Evolutionary conservation across 2,797 vertebrate genomes (phyloP).

Genomic region (Argentina silus): DNA sequence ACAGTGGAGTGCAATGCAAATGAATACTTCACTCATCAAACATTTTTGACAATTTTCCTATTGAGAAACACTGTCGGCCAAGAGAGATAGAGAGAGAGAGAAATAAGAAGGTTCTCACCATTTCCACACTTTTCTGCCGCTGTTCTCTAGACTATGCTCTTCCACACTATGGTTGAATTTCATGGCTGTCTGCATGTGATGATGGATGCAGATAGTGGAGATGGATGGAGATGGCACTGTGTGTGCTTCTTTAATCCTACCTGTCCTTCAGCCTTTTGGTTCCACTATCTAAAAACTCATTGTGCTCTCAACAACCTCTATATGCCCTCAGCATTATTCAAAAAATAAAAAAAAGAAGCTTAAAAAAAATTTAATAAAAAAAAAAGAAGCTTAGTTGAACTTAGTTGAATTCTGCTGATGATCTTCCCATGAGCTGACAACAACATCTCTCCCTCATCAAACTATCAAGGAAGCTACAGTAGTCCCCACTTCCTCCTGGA

Average conservation of each 20-base stretch:
- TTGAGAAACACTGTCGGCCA: neutral
- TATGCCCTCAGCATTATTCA: constrained; percentile 1
- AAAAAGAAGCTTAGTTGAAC: neutral
- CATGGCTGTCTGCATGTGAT: constrained; percentile 74
- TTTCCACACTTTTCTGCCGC: constrained; percentile 69
- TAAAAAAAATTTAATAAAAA: neutral
- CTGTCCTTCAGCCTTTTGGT: neutral
- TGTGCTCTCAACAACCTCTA: constrained; percentile 36
- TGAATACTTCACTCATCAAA: neutral
- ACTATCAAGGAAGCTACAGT: neutral
- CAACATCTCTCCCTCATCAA: neutral
- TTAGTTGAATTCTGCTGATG: neutral
- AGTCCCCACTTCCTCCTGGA: neutral
- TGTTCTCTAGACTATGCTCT: constrained; percentile 47
- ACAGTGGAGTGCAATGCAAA: neutral
- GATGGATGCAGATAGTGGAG: constrained; percentile 21
- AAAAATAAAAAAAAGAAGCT: neutral
- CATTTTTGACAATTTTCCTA: neutral
- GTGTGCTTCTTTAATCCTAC: constrained; percentile 24
- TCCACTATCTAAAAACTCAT: constrained; percentile 22
- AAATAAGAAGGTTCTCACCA: constrained; percentile 74
- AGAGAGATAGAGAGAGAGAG: neutral
- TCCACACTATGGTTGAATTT: constrained; percentile 72
- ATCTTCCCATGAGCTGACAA: constrained; percentile 30
- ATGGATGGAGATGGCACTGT: constrained; percentile 30